Base-by-base conservation (phyloP, 2,113 vertebrate genomes). In the Microcebus lehilahytsara region DNA sequence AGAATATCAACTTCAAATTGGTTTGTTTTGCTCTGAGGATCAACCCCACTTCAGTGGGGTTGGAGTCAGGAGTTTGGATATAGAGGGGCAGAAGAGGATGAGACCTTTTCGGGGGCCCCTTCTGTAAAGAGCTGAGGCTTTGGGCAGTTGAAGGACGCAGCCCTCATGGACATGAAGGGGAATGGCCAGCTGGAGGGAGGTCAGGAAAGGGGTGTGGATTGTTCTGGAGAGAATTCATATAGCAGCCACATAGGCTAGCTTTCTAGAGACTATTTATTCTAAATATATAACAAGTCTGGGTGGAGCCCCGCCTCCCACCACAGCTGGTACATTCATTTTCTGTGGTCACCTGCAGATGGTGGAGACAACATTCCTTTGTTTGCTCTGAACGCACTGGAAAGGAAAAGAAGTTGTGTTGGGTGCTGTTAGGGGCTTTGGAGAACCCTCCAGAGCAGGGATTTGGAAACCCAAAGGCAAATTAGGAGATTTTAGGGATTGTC, bases 71-170 rank as follows among this genome's bases (percentile, higher is more conserved):
- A 17, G 34, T 49, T 34, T 62, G 17, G 34, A 69, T 9, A 13
- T 20, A 20, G 8, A 66, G 51, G 2, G 51, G n/a, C 16, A 69
- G 74, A n/a, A 22, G 37, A 91, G 46, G 9, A 71, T 37, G 27
- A 12, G 8, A 25, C 20, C 17, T 0, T n/a, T 4, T 13, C 0
- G 4, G 89, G 34, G 0, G 5, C 5, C 25, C 58, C 22, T 79
- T 79, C 25, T 19, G 53, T 30, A 51, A 72, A 25, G 71, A 64
- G 42, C 32, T 20, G 30, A 20, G 7, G 16, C 53, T 56, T 32
- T 42, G 30, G 34, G 66, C 6, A 53, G 14, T 30, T 17, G 20
- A 17, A 23, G 4, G 25, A 19, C 2, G 14, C 3, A 17, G 11
- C 10, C 8, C 40, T 40, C 4, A 2, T 27, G 40, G 72, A 32